Base-by-base conservation (phyloP, 2,113 vertebrate species). In the Tachuris rubrigastra region DNA sequence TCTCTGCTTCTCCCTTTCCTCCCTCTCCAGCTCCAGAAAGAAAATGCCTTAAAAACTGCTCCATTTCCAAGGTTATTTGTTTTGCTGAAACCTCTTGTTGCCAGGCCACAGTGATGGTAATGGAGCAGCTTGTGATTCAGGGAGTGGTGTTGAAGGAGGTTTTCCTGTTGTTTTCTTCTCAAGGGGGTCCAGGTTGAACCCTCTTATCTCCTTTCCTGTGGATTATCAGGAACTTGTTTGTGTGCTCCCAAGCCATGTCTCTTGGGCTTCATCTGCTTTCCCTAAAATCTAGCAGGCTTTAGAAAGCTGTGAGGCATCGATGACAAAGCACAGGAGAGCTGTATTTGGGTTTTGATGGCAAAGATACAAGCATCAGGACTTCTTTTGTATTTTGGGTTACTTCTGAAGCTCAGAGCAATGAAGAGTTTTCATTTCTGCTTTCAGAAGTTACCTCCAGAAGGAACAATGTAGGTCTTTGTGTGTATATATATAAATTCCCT, bases 381-480 rank as follows among this genome's bases (percentile, higher is more conserved):
- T 21, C 8, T 47, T 73, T 53, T 47, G 22, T 56, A 4, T 65
- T 71, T 78, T 78, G 53, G 4, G 22, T 86, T 81, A 20, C 52
- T 90, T 89, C 62, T 77, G 72, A 87, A 89, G 44, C 71, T 85
- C 4, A 0, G 60, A 66, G 65, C 33, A 55, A 11, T 31, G 73
- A 85, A 37, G 89, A 87, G n/a, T 33, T 62, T 58, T 73, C 17
- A 12, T 83, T 84, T 67, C 23, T 89, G 52, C 68, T 83, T 67
- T 63, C 37, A 73, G 37, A 72, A 86, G 62, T 85, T 73, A 27
- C 49, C 53, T 85, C 35, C 46, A n/a, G 74, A 77, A 90, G 60
- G 90, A 93, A 93, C 87, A 91, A 55, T 56, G 28, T 31, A 56
- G 59, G 42, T 71, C 89, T 93, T 75, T 94, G 87, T 92, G 58